Evolutionary conservation across 1,140 invertebrate genomes (phyloP).

Genomic region (Latrodectus geometricus): DNA sequence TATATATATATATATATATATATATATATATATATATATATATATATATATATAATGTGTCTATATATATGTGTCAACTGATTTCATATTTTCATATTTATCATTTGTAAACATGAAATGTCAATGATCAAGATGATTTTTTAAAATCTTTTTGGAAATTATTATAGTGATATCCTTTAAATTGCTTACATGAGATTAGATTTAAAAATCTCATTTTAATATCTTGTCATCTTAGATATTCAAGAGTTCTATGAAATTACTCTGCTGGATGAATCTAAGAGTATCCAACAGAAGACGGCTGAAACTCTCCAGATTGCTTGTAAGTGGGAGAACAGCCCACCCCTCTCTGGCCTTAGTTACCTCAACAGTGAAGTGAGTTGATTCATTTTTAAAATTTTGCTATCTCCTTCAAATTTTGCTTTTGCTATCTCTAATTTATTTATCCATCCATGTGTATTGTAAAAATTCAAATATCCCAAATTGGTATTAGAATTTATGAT

Average conservation of each 20-base stretch:
- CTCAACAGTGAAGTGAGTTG: conserved; percentile 77
- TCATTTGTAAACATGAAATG: too few species aligned
- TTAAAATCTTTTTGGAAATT: too few species aligned
- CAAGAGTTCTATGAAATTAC: conserved; percentile 99
- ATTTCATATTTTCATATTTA: too few species aligned
- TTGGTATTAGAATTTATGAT: too few species aligned
- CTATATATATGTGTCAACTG: too few species aligned
- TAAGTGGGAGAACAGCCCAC: conserved; percentile 88
- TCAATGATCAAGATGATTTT: too few species aligned
- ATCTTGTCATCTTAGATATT: conserved; percentile 84
- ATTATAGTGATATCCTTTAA: too few species aligned
- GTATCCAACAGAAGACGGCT: conserved; percentile 92
- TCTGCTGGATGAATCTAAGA: conserved; percentile 93
- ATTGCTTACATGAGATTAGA: too few species aligned
- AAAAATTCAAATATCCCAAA: too few species aligned
- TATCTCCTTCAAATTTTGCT: neutral
- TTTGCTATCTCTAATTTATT: neutral
- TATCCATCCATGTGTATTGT: neutral
- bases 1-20: too few species aligned
- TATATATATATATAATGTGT: too few species aligned
- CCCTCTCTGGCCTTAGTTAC: conserved; percentile 69
- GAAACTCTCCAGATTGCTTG: conserved; percentile 95
- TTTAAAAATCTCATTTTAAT: neutral
- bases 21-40: too few species aligned
- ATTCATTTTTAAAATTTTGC: neutral